These are phyloP conservation scores for Campaea margaritaria DNA, from an alignment of 2,888 invertebrate genomes.

Conservation along the genomic window DNA sequence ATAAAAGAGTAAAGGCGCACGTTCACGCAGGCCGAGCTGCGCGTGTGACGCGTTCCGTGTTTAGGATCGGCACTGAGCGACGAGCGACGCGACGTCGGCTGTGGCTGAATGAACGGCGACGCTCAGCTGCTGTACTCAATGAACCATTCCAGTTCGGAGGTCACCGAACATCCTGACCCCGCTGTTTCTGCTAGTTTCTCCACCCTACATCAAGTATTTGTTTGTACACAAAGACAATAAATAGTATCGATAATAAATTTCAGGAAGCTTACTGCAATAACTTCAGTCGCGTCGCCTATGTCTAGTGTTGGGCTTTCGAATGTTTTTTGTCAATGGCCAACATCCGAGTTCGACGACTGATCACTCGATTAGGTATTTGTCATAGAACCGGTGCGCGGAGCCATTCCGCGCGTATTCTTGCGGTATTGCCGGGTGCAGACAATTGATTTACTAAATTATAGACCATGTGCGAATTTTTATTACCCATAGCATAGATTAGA, in stretches of 20 bases:
- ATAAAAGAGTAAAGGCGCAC: slow-evolving; percentile 59
- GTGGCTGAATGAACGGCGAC: slow-evolving; percentile 70
- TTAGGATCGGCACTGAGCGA: slow-evolving; percentile 78
- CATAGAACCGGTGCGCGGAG: slow-evolving; percentile 66
- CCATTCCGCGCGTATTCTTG: slow-evolving; percentile 52
- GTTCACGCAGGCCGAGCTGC: slow-evolving; percentile 67
- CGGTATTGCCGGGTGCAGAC: slow-evolving; percentile 53
- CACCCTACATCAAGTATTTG: slow-evolving; percentile 55
- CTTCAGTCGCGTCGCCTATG: slow-evolving; percentile 11
- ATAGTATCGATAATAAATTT: slow-evolving; percentile 41
- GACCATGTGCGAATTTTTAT: slow-evolving; percentile 48
- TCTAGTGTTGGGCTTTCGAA: slow-evolving; percentile 43
- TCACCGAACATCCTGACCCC: slow-evolving; percentile 77
- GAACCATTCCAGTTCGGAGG: slow-evolving; percentile 82
- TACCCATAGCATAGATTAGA: slow-evolving; percentile 23
- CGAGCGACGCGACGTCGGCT: slow-evolving; percentile 52
- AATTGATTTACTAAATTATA: slow-evolving; percentile 60
- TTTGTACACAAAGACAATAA: slow-evolving; percentile 31
- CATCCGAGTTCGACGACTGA: slow-evolving; percentile 68
- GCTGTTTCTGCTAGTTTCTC: slow-evolving; percentile 69
- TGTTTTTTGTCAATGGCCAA: slow-evolving; percentile 59
- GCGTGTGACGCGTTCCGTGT: slow-evolving; percentile 82
- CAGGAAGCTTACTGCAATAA: slow-evolving; percentile 22
- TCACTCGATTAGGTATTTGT: slow-evolving; percentile 66
- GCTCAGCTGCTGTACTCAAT: slow-evolving; percentile 81